These are phyloP conservation scores for Carassius auratus DNA, from an alignment of 2,113 vertebrate genomes.

Conservation along the genomic window DNA sequence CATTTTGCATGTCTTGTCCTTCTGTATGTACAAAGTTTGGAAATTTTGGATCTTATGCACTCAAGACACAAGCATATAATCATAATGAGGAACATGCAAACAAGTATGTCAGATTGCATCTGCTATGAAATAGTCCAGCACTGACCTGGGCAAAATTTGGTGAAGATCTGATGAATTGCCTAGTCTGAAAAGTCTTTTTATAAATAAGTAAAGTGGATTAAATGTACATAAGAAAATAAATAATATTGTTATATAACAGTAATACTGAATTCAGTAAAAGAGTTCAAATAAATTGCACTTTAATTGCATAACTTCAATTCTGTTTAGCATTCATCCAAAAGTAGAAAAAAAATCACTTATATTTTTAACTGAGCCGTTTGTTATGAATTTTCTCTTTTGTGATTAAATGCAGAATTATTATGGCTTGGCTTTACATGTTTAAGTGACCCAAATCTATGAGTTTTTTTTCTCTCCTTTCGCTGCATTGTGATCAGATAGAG, in stretches of 20 bases:
- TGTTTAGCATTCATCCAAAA: no score
- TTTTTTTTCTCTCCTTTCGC: conserved; percentile 55
- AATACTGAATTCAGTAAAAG: background rate
- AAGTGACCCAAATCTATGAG: conserved; percentile 68
- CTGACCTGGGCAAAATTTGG: background rate
- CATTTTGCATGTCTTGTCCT: background rate
- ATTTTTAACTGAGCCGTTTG: background rate
- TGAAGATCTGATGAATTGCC: background rate
- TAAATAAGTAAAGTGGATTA: background rate
- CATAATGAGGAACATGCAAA: background rate
- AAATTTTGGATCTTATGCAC: background rate
- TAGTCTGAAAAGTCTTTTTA: background rate
- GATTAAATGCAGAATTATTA: background rate
- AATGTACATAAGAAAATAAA: no score
- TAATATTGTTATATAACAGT: no score
- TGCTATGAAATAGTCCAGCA: background rate
- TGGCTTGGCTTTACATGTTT: conserved; percentile 55
- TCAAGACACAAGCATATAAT: background rate
- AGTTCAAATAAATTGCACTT: background rate
- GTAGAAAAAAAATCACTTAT: no score
- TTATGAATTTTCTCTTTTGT: background rate
- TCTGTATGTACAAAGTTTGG: background rate
- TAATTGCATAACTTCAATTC: background rate
- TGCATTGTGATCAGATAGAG: conserved; percentile 63
- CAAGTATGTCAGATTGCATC: background rate